These are phyloP conservation scores for Neogale vison DNA, from an alignment of 2,113 vertebrate species.

Conservation along the genomic window DNA sequence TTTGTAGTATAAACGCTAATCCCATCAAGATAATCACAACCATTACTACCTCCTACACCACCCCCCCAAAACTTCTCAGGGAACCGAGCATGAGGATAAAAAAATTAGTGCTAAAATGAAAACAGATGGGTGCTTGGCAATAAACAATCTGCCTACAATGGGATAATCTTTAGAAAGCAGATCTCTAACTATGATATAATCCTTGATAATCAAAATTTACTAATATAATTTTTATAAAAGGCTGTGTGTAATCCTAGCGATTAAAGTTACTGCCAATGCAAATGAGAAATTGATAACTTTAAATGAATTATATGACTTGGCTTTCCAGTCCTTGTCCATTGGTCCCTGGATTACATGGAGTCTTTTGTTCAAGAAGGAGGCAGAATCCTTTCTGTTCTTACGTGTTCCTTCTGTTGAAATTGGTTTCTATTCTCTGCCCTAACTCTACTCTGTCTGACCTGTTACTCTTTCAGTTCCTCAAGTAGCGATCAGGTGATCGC, in stretches of 20 bases:
- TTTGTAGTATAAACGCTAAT: background rate
- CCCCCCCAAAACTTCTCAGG: background rate
- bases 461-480: background rate
- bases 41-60: background rate
- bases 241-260: background rate
- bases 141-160: background rate
- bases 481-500: background rate
- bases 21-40: conserved; percentile 4
- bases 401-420: background rate
- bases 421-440: background rate
- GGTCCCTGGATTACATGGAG: conserved; percentile 18
- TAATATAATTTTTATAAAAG: conserved; percentile 49
- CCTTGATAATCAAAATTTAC: conserved; percentile 52
- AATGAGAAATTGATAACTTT: conserved; percentile 33
- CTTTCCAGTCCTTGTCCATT: background rate
- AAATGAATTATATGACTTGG: background rate
- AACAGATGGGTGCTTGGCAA: conserved; percentile 46
- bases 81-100: background rate
- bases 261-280: conserved; percentile 39
- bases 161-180: conserved; percentile 46
- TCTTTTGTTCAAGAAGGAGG: conserved; percentile 1
- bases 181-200: conserved; percentile 6
- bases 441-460: background rate
- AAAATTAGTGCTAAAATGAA: conserved; percentile 42
- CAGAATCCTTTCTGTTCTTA: background rate